A percentile compares a stretch with the other conserved stretches of the same genome.
Conservation (phyloP, 2,113 vertebrate species). For the Platichthys stellatus region DNA sequence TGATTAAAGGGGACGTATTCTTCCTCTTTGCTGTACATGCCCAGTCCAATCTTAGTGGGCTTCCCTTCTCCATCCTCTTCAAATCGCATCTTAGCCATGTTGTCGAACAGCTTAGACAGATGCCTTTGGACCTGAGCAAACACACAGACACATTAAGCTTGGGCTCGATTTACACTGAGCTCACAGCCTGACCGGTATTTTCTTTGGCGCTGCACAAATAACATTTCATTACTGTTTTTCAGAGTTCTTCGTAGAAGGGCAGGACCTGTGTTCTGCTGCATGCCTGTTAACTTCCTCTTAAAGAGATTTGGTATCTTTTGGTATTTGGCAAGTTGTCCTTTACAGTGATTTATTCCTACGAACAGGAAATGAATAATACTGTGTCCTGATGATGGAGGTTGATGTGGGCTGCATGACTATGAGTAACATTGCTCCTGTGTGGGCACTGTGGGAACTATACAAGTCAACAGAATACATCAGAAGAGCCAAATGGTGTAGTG, state of each 20-base stretch:
- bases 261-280: constrained; percentile 36
- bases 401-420: constrained; percentile 23
- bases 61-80: constrained; percentile 81
- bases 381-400: constrained; percentile 27
- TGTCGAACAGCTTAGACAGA: constrained; percentile 97
- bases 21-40: constrained; percentile 96
- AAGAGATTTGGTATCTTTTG: constrained; percentile 24
- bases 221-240: constrained; percentile 31
- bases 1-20: constrained; percentile 91
- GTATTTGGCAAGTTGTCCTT: constrained; percentile 34
- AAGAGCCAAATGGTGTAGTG: constrained; percentile 6
- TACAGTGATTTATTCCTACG: constrained; percentile 11
- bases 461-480: background rate
- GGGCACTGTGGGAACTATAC: constrained; percentile 42
- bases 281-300: constrained; percentile 46
- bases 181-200: constrained; percentile 13
- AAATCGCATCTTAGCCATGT: constrained; percentile 89
- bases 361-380: constrained; percentile 31
- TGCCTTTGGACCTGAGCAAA: constrained; percentile 89
- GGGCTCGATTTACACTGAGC: constrained; percentile 18
- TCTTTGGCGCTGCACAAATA: constrained; percentile 13
- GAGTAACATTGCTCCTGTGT: constrained; percentile 70
- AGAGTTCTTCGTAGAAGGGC: constrained; percentile 23
- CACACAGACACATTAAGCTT: constrained; percentile 18
- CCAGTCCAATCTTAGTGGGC: constrained; percentile 83